Base-by-base conservation (phyloP, 2,888 invertebrate species). In the Anoncus sp. region DNA sequence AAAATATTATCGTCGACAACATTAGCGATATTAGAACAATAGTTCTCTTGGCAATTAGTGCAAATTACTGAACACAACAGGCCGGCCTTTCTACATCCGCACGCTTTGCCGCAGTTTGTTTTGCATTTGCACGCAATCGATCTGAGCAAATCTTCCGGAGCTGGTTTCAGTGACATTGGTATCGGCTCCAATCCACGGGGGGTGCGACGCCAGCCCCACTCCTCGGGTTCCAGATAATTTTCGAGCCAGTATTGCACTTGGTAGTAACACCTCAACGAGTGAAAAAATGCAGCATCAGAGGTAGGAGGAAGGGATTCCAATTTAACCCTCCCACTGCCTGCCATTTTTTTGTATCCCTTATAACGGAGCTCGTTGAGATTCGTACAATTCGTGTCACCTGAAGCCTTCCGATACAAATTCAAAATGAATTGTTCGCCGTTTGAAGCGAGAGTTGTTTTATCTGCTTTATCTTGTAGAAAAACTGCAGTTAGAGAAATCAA, bases 201-300 rank as follows among this genome's bases (percentile, higher is more conserved):
- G 45, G 45, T 45, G 45, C 18, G 45, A 45, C 45, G 45, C 45
- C 45, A 45, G 45, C 45, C 84, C 85, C 84, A 86, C 27, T 87
- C 72, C 20, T 75, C 85, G 53, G 80, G 77, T 40, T 40, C 40
- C 40, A 40, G 40, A 40, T 40, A 40, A 18, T 18, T 47, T 47
- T 47, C 47, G 47, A 47, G 24, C 51, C 51, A 53, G 27, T 53
- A 53, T 53, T 53, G 51, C 5, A 53, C 27, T 27, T 53, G 51
- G 27, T 53, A 24, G n/a, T 53, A 53, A 27, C 51, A 53, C 14
- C 51, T 24, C 24, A 53, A 53, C 51, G 51, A 53, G n/a, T 53
- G 51, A 24, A 53, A 53, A 53, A 27, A 53, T 12, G 51, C 51
- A 6, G 24, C 51, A 10, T 24, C 27, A n/a, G 51, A 53, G 27